phyloP scores from a whole-genome alignment of 2,888 invertebrate genomes.

The Cataglyphis albicans region DNA sequence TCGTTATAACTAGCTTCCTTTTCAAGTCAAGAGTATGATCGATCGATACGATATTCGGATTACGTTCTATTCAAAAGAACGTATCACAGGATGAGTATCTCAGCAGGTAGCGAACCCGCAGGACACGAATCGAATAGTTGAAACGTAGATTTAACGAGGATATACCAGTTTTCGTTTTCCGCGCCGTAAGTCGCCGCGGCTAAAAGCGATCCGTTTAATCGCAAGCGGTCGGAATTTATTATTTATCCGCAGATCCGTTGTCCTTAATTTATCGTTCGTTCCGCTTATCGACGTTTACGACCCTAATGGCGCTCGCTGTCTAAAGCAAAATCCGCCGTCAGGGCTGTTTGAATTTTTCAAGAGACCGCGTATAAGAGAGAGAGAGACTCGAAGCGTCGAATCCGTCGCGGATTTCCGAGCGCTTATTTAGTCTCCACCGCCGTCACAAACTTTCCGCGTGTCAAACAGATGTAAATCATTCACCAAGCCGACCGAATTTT shows the following conservation, averaged over 20 bases:
- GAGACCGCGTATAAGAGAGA: neutral
- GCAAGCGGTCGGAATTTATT: constrained; percentile 29
- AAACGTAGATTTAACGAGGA: constrained; percentile 18
- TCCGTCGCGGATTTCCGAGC: constrained; percentile 57
- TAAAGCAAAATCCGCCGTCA: constrained; percentile 35
- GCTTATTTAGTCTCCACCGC: constrained; percentile 76
- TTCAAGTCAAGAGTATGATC: constrained; percentile 61
- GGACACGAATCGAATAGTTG: constrained; percentile 13
- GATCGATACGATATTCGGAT: constrained; percentile 59
- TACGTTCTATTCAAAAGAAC: constrained; percentile 54
- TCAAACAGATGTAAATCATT: constrained; percentile 72
- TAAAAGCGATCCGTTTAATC: constrained; percentile 42
- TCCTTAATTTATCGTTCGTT: constrained; percentile 51
- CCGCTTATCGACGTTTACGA: constrained; percentile 53
- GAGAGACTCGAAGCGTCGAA: constrained; percentile 35
- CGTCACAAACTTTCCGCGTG: constrained; percentile 75
- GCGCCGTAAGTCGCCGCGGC: constrained; percentile 21
- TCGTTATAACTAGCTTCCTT: constrained; percentile 43
- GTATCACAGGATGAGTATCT: constrained; percentile 49
- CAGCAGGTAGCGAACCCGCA: constrained; percentile 54
- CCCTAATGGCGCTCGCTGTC: constrained; percentile 38
- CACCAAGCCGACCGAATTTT: constrained; percentile 58
- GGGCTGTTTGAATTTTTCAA: constrained; percentile 47
- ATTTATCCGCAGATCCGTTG: constrained; percentile 52
- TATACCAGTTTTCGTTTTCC: constrained; percentile 40